Base-by-base conservation (phyloP, 1,140 invertebrate species). In the Drosophila busckii region DNA sequence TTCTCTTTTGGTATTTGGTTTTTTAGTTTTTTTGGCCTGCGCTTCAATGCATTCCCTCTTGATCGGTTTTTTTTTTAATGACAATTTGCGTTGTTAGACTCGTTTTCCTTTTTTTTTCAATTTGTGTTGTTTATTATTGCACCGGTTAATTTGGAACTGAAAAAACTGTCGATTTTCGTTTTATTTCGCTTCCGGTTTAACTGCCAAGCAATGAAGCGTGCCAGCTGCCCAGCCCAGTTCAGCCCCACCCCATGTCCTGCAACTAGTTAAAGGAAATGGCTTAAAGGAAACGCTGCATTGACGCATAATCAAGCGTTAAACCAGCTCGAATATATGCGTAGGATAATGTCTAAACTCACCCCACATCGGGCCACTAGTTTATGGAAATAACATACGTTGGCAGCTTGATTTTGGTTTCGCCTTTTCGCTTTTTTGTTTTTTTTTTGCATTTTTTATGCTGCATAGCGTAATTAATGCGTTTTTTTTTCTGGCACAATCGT, bases 401-500 rank as follows among this genome's bases (percentile, higher is more conserved):
- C 38, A 19, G 16, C 31, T 10, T 26, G 28, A 34, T 37, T 23
- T 16, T 20, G n/a, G 35, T 50, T 32, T 20, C 9, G 19, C 25
- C 16, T 10, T 8, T 15, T 48, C 15, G 12, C 6, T 16, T 1
- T 48, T 25, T 32, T 46, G 31, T 23, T 20, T 40, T 52, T 9
- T 62, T 50, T 34, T 26, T 32, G 49, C 32, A 16, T 32, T 70
- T 64, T 73, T 63, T 42, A 48, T 67, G 66, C 75, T 78, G 73
- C 80, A 78, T 69, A 78, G 73, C 75, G 68, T 78, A 78, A 78
- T 78, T 80, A 78, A 78, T 78, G 73, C 69, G 59, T 80, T 78
- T 78, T 67, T 42, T 59, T 58, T 68, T 44, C 69, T 42, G 60
- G 61, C 58, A 32, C 62, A 46, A 38, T 48, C 35, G 41, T 45